Percentiles rank a stretch among this genome's conserved stretches.
Conservation (phyloP, 2,797 vertebrate species). For the Crocodylus rhombifer region DNA sequence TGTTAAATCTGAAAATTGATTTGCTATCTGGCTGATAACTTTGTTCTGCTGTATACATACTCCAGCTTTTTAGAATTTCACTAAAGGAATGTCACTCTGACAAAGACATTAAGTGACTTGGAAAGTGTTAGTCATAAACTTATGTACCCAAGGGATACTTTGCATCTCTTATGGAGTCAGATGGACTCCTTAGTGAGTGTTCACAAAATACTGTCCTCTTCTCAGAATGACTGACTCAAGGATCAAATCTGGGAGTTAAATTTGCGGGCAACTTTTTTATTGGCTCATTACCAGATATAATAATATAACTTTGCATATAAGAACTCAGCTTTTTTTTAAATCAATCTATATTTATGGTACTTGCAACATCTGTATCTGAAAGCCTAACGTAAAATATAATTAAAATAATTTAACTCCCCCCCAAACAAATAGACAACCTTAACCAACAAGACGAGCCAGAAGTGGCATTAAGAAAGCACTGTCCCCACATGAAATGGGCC, state of each 20-base stretch:
- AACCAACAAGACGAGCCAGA: constrained; percentile 25
- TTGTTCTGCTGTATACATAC: background rate
- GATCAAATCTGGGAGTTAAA: constrained; percentile 22
- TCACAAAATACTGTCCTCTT: constrained; percentile 1
- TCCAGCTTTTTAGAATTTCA: background rate
- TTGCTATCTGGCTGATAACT: background rate
- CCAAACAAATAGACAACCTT: background rate
- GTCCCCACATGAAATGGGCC: background rate
- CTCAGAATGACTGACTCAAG: constrained; percentile 10
- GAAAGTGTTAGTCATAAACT: constrained; percentile 42
- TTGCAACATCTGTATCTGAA: background rate
- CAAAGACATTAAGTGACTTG: constrained; percentile 36
- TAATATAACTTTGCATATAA: background rate
- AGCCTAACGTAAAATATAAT: background rate
- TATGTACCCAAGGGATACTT: background rate
- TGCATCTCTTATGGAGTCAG: constrained; percentile 14
- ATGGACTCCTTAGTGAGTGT: background rate
- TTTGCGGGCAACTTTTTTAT: background rate
- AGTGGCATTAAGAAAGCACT: constrained; percentile 10
- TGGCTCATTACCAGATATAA: background rate
- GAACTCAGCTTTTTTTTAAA: background rate
- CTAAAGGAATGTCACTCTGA: constrained; percentile 26
- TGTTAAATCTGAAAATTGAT: background rate
- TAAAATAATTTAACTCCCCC: background rate
- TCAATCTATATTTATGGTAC: background rate